A percentile compares a stretch with the other conserved stretches of the same genome.
Conservation (phyloP, 1,140 invertebrate genomes). For the Psix sp. region DNA sequence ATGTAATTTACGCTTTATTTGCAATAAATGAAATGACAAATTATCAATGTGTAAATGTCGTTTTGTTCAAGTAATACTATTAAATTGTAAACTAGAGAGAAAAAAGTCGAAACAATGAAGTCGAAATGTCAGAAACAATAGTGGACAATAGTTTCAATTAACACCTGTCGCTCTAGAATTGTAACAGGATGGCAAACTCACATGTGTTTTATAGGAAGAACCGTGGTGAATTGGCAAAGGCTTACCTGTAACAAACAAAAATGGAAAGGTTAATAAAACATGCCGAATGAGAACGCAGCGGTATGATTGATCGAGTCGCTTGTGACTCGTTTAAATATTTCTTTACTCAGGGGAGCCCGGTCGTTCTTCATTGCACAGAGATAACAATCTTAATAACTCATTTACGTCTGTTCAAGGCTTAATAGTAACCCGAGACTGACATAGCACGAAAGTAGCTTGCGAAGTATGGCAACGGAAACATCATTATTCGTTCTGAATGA, state of each 20-base stretch:
- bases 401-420: slow-evolving; percentile 59
- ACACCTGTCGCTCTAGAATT: slow-evolving; percentile 13
- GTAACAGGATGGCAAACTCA: slow-evolving; percentile 4
- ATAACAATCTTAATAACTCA: slow-evolving; percentile 69
- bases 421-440: slow-evolving; percentile 60
- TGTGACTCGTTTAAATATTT: slow-evolving; percentile 58
- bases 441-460: slow-evolving; percentile 15
- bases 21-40: no score
- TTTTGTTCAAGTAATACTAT: no score
- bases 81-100: no score
- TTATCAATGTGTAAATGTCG: no score
- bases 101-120: no score
- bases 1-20: no score
- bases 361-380: slow-evolving; percentile 52
- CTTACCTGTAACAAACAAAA: slow-evolving; percentile 69
- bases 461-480: slow-evolving; percentile 11
- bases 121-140: no score
- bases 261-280: slow-evolving; percentile 30
- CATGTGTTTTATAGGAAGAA: not conserved
- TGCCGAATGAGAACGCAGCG: slow-evolving; percentile 27
- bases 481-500: slow-evolving; percentile 20
- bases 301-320: slow-evolving; percentile 45
- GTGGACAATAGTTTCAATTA: slow-evolving; percentile 25
- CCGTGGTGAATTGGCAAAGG: slow-evolving; percentile 9
- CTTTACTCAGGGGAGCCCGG: slow-evolving; percentile 45